These are phyloP conservation scores for Mastacembelus armatus DNA, from an alignment of 2,797 vertebrate genomes.

Conservation along the genomic window DNA sequence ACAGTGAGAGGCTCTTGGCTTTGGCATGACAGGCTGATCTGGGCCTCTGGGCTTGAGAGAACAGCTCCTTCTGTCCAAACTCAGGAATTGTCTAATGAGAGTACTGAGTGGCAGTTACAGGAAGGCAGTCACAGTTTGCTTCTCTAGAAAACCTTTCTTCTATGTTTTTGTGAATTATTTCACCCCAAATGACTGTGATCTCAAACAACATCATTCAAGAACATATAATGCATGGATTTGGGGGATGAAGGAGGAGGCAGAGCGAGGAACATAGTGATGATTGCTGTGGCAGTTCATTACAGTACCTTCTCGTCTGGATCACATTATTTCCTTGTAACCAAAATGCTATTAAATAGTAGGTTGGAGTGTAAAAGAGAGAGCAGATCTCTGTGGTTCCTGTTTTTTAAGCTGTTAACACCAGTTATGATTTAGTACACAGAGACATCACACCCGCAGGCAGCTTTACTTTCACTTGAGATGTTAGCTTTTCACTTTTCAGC, in stretches of 20 bases:
- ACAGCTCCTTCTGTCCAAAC: conserved; percentile 33
- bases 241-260: conserved; percentile 21
- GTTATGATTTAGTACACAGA: conserved; percentile 14
- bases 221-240: conserved; percentile 55
- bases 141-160: conserved; percentile 6
- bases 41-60: conserved; percentile 43
- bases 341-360: conserved; percentile 36
- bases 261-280: conserved; percentile 25
- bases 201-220: conserved; percentile 31
- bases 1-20: conserved; percentile 48
- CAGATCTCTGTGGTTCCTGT: conserved; percentile 31
- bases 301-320: conserved; percentile 26
- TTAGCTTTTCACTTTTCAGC: conserved; percentile 3
- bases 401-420: conserved; percentile 21
- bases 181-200: conserved; percentile 20
- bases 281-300: conserved; percentile 36
- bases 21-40: conserved; percentile 52
- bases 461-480: conserved; percentile 14
- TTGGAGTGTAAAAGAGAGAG: conserved; percentile 42
- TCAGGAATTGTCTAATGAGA: conserved; percentile 39
- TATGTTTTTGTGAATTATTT: conserved; percentile 13
- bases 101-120: conserved; percentile 42
- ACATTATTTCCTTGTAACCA: conserved; percentile 29
- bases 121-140: conserved; percentile 27
- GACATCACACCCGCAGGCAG: conserved; percentile 11